Conservation (phyloP, 2,888 invertebrate genomes). For the Melikaiella ostensackeni region DNA sequence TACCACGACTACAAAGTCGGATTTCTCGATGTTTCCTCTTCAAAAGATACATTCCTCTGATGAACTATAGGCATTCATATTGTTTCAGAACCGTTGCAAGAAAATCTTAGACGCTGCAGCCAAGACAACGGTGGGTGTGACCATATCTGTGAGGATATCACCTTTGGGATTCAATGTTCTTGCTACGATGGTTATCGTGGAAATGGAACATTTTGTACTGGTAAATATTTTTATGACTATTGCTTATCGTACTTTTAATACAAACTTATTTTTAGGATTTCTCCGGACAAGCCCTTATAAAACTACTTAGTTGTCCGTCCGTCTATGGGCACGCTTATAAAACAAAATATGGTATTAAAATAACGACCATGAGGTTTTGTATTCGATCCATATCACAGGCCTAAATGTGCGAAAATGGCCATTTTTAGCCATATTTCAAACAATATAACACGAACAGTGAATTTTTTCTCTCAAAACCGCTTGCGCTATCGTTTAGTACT, state of each 20-base stretch:
- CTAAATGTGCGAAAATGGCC: too few species aligned
- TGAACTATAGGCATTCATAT: constrained; percentile 40
- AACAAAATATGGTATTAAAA: too few species aligned
- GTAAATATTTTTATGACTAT: constrained; percentile 59
- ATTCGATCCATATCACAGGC: too few species aligned
- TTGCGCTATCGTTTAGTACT: too few species aligned
- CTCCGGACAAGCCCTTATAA: too few species aligned
- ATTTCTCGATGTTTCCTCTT: constrained; percentile 23
- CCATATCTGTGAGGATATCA: constrained; percentile 77
- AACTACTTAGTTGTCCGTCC: too few species aligned
- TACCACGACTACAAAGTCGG: constrained; percentile 16
- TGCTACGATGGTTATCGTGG: constrained; percentile 78
- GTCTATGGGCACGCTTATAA: too few species aligned
- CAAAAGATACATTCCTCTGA: constrained; percentile 22
- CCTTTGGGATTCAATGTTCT: constrained; percentile 74
- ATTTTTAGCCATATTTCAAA: too few species aligned
- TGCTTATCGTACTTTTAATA: neutral
- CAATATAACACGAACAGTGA: too few species aligned
- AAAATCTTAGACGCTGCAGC: constrained; percentile 70
- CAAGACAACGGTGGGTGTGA: constrained; percentile 78
- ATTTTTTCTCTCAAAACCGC: too few species aligned
- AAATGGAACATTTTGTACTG: constrained; percentile 74
- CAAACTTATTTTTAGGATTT: neutral
- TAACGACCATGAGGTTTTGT: too few species aligned
- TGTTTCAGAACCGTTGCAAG: constrained; percentile 46